Percentiles rank a stretch among this genome's conserved stretches.
Evolutionary conservation across 2,888 invertebrate species (phyloP).

Genomic region (Polyommatus iphigenia): DNA sequence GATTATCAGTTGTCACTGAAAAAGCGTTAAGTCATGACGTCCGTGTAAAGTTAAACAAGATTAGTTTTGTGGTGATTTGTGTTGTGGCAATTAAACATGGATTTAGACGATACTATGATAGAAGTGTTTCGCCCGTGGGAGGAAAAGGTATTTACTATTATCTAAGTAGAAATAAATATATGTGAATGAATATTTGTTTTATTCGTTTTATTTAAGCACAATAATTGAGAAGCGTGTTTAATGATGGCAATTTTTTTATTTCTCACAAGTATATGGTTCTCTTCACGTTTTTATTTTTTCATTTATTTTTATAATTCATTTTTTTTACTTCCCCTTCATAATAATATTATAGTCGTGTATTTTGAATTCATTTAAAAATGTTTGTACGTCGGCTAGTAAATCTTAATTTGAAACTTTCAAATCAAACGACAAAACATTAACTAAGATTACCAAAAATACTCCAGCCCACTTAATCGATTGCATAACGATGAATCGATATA

Average conservation of each 20-base stretch:
- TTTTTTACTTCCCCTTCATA: too few relatives aligned
- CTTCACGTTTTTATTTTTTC: too few relatives aligned
- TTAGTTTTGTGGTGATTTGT: constrained; percentile 5
- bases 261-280: too few relatives aligned
- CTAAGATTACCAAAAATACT: background rate
- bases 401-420: too few relatives aligned
- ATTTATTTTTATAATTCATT: too few relatives aligned
- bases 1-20: constrained; percentile 30
- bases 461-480: background rate
- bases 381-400: too few relatives aligned
- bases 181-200: too few relatives aligned
- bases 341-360: too few relatives aligned
- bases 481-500: background rate
- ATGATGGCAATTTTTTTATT: too few relatives aligned
- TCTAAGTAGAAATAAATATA: background rate
- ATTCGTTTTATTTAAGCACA: too few relatives aligned
- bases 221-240: too few relatives aligned
- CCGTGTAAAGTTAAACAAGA: background rate
- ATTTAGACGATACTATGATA: background rate
- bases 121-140: constrained; percentile 27
- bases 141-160: constrained; percentile 2
- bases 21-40: constrained; percentile 17
- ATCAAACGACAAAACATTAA: background rate
- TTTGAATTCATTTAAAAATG: too few relatives aligned
- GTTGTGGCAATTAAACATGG: background rate